Conservation (phyloP, 1,140 invertebrate species). For the Drosophila lacteicornis region DNA sequence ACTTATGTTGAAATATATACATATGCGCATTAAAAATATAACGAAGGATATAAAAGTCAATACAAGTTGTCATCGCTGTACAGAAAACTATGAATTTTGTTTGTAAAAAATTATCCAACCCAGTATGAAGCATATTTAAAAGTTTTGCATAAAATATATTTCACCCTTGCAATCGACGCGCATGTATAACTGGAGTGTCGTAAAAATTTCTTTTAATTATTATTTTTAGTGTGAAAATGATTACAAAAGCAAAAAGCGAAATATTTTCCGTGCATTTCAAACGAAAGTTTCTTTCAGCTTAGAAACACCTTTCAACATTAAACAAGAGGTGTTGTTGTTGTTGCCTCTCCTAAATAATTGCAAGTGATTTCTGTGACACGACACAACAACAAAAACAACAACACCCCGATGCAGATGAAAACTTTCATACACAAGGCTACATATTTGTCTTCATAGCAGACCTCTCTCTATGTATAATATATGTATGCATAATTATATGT, state of each 20-base stretch:
- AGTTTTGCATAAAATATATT: constrained; percentile 5
- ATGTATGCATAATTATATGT: constrained; percentile 27
- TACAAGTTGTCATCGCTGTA: not conserved
- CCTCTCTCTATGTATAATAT: constrained; percentile 14
- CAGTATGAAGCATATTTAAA: not conserved
- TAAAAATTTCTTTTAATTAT: not conserved
- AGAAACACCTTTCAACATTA: constrained; percentile 6
- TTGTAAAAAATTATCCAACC: not conserved
- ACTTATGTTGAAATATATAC: constrained; percentile 18
- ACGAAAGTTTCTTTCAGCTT: constrained; percentile 3
- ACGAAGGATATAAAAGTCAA: constrained; percentile 4
- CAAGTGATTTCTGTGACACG: constrained; percentile 16
- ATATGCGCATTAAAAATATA: constrained; percentile 16
- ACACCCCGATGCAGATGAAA: not conserved
- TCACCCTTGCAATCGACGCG: constrained; percentile 3
- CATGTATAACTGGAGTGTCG: constrained; percentile 1
- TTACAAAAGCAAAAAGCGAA: not conserved
- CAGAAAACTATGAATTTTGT: not conserved
- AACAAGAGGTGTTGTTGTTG: constrained; percentile 1
- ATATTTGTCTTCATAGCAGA: constrained; percentile 7
- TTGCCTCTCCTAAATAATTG: constrained; percentile 5
- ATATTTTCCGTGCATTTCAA: not conserved
- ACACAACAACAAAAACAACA: too few species aligned
- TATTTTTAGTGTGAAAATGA: not conserved
- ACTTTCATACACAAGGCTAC: not conserved